Evolutionary conservation across 2,888 invertebrate genomes (phyloP), one percentile per base, ranked within the genome.

Genomic region (Caenorhabditis panamensis): DNA sequence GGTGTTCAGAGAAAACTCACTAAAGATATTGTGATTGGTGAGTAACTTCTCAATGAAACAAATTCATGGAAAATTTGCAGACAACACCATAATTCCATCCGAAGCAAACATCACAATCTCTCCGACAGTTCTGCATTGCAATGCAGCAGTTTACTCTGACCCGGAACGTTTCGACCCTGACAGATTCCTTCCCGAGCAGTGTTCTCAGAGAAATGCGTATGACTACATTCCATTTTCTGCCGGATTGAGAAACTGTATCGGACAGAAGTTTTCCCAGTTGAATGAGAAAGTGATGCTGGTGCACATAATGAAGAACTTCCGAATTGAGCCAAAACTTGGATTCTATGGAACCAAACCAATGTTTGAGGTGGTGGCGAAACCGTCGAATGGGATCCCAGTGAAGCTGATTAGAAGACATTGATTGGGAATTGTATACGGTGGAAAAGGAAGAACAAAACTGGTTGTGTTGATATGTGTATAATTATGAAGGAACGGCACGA

Each of bases 91-190:
- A 3, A 37, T 69, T 37, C 82, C 78, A 9, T 22, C 58, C 44
- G 79, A 56, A 18, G 62, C 54, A 1, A 58, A 64, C 31, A 41
- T 76, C n/a, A 26, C 54, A n/a, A 59, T 69, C 20, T 36, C 72
- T 49, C 78, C 79, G 3, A 18, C 79, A 24, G 63, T 76, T 16
- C 47, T 81, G 18, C 82, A 82, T 22, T 41, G 69, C 24, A 80
- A 82, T 28, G 68, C 72, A 2, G 11, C 26, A 8, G 66, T 59
- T 5, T 82, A 36, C 53, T 24, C 44, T 0, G 89, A 92, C 56
- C 91, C 92, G 0, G 89, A 91, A 8, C 86, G 58, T 36, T 92
- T 92, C 83, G 90, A 92, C 76, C 92, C 92, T 0, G 91, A 92
- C 59, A 84, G 92, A 58, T 92, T 92, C 83, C 75, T 90, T n/a